Conservation (phyloP, 2,113 vertebrate genomes). For the Cygnus atratus region DNA sequence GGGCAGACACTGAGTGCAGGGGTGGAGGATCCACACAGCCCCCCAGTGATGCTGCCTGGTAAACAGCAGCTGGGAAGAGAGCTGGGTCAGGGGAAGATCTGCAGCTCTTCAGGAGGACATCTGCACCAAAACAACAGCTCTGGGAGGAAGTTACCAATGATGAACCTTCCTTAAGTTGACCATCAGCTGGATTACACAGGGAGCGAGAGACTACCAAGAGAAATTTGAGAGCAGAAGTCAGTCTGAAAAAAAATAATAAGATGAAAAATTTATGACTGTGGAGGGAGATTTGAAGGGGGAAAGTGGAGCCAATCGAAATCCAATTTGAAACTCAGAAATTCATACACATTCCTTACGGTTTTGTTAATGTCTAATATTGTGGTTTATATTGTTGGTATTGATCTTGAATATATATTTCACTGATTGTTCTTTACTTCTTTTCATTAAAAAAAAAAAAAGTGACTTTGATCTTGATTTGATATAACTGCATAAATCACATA, state of each 20-base stretch:
- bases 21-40: neutral
- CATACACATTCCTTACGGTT: rapidly evolving
- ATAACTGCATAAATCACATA: neutral
- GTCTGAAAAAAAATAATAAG: neutral
- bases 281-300: neutral
- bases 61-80: neutral
- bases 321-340: neutral
- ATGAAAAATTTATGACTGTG: neutral
- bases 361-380: neutral
- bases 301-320: neutral
- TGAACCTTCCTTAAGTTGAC: neutral
- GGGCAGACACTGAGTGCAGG: neutral
- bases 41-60: neutral
- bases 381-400: neutral
- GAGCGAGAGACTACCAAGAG: neutral
- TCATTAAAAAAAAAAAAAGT: neutral
- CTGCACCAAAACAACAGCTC: rapidly evolving
- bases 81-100: neutral
- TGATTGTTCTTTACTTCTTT: neutral
- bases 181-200: neutral
- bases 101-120: neutral
- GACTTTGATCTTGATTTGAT: neutral
- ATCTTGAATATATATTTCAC: neutral
- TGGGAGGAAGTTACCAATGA: neutral
- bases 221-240: neutral